Evolutionary conservation across 2,888 invertebrate species (phyloP).

Genomic region (Griposia aprilina): DNA sequence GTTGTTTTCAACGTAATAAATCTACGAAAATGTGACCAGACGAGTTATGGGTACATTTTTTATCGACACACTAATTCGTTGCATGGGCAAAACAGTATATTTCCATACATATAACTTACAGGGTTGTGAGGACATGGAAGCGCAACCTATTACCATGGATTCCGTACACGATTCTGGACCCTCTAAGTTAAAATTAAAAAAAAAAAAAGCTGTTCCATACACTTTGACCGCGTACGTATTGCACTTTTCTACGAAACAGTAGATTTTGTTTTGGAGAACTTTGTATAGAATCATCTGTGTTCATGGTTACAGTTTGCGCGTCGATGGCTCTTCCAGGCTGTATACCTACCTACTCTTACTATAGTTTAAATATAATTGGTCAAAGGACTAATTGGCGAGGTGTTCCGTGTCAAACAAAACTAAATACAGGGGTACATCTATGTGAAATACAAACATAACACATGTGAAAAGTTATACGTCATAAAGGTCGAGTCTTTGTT

Average conservation of each 20-base stretch:
- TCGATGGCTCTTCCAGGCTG: too few relatives aligned
- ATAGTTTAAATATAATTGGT: conserved; percentile 23
- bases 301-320: too few relatives aligned
- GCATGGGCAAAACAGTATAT: background rate
- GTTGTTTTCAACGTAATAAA: conserved; percentile 16
- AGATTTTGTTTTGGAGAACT: too few relatives aligned
- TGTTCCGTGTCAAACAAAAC: conserved; percentile 44
- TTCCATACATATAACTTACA: background rate
- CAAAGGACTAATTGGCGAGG: conserved; percentile 49
- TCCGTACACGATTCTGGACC: too few relatives aligned
- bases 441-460: background rate
- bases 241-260: too few relatives aligned
- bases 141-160: too few relatives aligned
- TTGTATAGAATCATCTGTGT: too few relatives aligned
- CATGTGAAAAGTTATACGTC: background rate
- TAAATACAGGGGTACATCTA: conserved; percentile 20
- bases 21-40: background rate
- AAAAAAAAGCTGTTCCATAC: too few relatives aligned
- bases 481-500: background rate
- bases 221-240: too few relatives aligned
- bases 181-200: too few relatives aligned
- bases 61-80: conserved; percentile 7
- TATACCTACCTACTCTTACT: background rate
- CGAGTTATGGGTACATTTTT: conserved; percentile 8
- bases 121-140: too few relatives aligned